Conservation (phyloP, 2,888 invertebrate genomes). For the Acutogordius australiensis region DNA sequence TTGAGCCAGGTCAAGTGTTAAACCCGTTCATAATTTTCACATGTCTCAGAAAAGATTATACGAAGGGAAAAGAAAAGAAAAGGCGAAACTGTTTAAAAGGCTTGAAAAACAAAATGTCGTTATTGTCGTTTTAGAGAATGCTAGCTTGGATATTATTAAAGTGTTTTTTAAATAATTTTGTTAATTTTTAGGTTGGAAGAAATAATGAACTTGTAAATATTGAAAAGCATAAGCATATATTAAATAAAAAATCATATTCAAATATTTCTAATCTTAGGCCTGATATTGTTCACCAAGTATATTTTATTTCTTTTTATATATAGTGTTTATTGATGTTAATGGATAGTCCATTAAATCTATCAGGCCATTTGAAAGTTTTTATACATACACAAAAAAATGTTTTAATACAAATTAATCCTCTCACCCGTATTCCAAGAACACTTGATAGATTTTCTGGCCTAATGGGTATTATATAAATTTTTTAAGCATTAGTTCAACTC, state of each 20-base stretch:
- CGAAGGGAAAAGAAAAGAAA: too few relatives aligned
- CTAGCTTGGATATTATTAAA: slow-evolving; percentile 2
- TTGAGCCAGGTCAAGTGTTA: too few relatives aligned
- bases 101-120: neutral
- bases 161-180: neutral
- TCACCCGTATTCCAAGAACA: slow-evolving; percentile 77
- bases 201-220: neutral
- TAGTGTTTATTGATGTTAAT: slow-evolving; percentile 70
- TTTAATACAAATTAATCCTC: slow-evolving; percentile 47
- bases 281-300: slow-evolving; percentile 9
- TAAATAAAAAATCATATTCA: slow-evolving; percentile 6
- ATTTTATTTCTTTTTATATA: neutral
- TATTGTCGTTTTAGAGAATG: slow-evolving; percentile 6
- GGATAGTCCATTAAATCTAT: slow-evolving; percentile 81
- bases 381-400: slow-evolving; percentile 27
- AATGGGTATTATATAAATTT: slow-evolving; percentile 38
- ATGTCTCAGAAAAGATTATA: too few relatives aligned
- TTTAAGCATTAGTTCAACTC: slow-evolving; percentile 44
- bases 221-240: slow-evolving; percentile 6
- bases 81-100: too few relatives aligned
- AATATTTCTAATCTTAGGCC: slow-evolving; percentile 1
- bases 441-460: slow-evolving; percentile 82
- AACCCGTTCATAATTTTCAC: too few relatives aligned
- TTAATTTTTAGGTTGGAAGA: neutral
- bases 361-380: slow-evolving; percentile 64